Conservation (phyloP, 2,113 vertebrate species). For the Phoenicopterus ruber region DNA sequence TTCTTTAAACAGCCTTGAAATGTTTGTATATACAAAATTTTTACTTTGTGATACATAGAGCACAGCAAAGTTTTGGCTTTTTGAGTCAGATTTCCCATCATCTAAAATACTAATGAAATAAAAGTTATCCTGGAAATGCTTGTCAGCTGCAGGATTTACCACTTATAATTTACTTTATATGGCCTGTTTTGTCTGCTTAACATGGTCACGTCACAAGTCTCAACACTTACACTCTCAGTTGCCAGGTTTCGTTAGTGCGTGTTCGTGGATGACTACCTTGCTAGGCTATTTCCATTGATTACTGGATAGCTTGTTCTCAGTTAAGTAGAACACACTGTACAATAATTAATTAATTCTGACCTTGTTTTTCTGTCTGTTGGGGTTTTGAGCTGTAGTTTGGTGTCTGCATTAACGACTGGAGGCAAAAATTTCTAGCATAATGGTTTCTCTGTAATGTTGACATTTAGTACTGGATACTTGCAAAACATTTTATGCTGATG, state of each 20-base stretch:
- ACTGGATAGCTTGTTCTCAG: neutral
- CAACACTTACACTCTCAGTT: neutral
- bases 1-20: neutral
- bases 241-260: neutral
- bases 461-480: neutral
- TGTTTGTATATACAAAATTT: neutral
- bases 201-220: neutral
- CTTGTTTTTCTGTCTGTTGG: conserved; percentile 24
- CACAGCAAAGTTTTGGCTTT: neutral
- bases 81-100: neutral
- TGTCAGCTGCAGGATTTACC: neutral
- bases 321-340: conserved; percentile 16
- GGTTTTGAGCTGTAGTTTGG: neutral
- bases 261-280: neutral
- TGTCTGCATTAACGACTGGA: neutral
- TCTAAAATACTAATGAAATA: neutral
- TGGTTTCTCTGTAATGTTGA: neutral
- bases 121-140: neutral
- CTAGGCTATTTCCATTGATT: conserved; percentile 9
- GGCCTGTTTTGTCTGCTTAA: neutral
- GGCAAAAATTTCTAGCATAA: neutral
- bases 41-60: neutral
- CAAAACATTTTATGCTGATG: neutral
- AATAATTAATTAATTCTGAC: conserved; percentile 45
- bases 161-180: neutral